phyloP scores from a whole-genome alignment of 2,113 vertebrate species.

The Pimephales promelas region DNA sequence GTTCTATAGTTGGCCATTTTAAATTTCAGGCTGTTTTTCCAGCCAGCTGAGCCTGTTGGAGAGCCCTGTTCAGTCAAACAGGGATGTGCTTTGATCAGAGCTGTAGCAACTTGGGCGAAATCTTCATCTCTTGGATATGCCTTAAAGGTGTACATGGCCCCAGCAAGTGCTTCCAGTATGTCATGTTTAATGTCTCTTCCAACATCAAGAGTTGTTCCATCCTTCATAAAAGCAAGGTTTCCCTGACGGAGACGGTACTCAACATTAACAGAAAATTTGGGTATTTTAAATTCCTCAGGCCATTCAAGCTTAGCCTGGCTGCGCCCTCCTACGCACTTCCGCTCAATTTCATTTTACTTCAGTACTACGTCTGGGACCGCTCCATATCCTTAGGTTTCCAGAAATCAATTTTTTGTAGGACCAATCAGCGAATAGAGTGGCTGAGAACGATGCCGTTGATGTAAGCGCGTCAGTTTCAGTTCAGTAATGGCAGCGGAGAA shows the following conservation, averaged over 20 bases:
- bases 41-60: background rate
- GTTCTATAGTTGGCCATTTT: background rate
- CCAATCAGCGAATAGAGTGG: too few relatives aligned
- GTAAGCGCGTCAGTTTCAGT: too few relatives aligned
- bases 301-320: background rate
- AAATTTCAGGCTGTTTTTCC: slow-evolving; percentile 1
- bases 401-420: too few relatives aligned
- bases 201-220: background rate
- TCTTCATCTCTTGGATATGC: background rate
- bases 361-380: too few relatives aligned
- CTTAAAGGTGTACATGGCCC: slow-evolving; percentile 5
- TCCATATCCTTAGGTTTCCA: too few relatives aligned
- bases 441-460: too few relatives aligned
- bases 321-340: too few relatives aligned
- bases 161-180: slow-evolving; percentile 13
- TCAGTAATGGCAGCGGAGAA: too few relatives aligned
- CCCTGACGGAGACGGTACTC: background rate
- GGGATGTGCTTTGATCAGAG: background rate
- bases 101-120: background rate
- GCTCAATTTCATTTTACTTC: too few relatives aligned
- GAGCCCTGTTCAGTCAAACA: background rate
- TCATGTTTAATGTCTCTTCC: slow-evolving; percentile 23
- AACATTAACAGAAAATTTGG: background rate
- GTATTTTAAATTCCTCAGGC: slow-evolving; percentile 1
- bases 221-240: slow-evolving; percentile 26